Evolutionary conservation across 2,888 invertebrate genomes (phyloP), one percentile per base, ranked within the genome.

Genomic region (Chalcosyrphus nemorum): DNA sequence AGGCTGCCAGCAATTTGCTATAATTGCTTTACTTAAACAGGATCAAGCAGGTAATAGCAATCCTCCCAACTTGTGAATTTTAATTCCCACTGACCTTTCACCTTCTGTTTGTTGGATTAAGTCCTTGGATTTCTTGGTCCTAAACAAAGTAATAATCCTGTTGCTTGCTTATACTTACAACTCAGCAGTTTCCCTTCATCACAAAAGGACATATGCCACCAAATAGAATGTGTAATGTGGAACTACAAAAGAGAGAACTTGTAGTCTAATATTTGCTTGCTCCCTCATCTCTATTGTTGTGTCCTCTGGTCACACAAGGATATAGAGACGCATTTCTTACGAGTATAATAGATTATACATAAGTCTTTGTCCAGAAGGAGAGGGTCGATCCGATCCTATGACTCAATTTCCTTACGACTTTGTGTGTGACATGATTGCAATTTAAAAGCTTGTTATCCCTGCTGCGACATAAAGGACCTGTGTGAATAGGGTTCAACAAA

Each of bases 381-480:
- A 78, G 47, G 29, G 57, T 17, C 43, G 13, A 15, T 35, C 27
- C 9, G 29, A 41, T 29, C 47, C 57, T 24, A 66, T 81, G 81
- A 65, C 71, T 77, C 76, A 76, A 77, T 77, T 41, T 68, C 50
- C 29, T 63, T 32, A 32, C 45, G 45, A 32, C 54, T 50, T n/a
- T n/a, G n/a, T 74, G 66, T 74, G 81, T 77, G 63, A 74, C 82
- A 68, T 78, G 82, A 82, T 82, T 82, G 82, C 63, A 78, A 78
- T 78, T 82, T 82, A 52, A 82, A 78, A 68, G 78, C 72, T 78
- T 78, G 82, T 82, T 78, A 71, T 82, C 65, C 24, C 11, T 47
- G 32, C 7, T 38, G 13, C 17, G n/a, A 45, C 57, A 57, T 57
- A 66, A 68, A 76, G 56, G 43, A 70, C 47, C 24, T 56, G 19